Evolutionary conservation across 1,140 invertebrate genomes (phyloP).

Genomic region (Drosophila bocqueti): DNA sequence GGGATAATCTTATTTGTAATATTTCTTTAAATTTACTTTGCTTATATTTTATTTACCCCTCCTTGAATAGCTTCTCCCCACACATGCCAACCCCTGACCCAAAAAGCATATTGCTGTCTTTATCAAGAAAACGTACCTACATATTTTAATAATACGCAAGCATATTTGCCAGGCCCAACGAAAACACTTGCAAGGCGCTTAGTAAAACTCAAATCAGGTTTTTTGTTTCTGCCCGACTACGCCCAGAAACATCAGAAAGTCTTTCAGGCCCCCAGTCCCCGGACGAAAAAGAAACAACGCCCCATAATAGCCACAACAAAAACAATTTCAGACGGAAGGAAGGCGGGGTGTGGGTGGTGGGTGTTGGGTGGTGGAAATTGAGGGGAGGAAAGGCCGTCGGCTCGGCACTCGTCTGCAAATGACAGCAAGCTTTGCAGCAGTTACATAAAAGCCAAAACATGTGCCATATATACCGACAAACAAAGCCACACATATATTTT

Average conservation of each 20-base stretch:
- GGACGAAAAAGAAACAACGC: slow-evolving; percentile 67
- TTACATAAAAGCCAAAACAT: slow-evolving; percentile 80
- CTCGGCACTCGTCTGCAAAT: slow-evolving; percentile 73
- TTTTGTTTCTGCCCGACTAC: slow-evolving; percentile 29
- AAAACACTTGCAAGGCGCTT: slow-evolving; percentile 63
- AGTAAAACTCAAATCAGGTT: slow-evolving; percentile 59
- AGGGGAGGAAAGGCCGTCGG: slow-evolving; percentile 58
- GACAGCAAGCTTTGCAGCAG: slow-evolving; percentile 75
- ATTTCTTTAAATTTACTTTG: background rate
- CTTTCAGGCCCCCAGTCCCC: slow-evolving; percentile 4
- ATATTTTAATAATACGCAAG: slow-evolving; percentile 26
- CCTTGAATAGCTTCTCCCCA: slow-evolving; percentile 1
- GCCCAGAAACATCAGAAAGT: slow-evolving; percentile 51
- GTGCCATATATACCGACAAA: slow-evolving; percentile 57
- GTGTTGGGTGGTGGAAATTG: background rate
- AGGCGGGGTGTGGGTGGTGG: background rate
- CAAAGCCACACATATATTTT: slow-evolving; percentile 36
- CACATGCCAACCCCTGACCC: background rate
- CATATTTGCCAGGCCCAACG: slow-evolving; percentile 9
- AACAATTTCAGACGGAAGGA: slow-evolving; percentile 38
- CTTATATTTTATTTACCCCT: background rate
- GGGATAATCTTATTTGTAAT: background rate
- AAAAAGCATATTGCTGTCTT: slow-evolving; percentile 66
- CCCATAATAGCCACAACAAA: slow-evolving; percentile 65
- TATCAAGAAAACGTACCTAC: slow-evolving; percentile 19